Evolutionary conservation across 2,113 vertebrate genomes (phyloP).

Genomic region (Notothenia rossii): DNA sequence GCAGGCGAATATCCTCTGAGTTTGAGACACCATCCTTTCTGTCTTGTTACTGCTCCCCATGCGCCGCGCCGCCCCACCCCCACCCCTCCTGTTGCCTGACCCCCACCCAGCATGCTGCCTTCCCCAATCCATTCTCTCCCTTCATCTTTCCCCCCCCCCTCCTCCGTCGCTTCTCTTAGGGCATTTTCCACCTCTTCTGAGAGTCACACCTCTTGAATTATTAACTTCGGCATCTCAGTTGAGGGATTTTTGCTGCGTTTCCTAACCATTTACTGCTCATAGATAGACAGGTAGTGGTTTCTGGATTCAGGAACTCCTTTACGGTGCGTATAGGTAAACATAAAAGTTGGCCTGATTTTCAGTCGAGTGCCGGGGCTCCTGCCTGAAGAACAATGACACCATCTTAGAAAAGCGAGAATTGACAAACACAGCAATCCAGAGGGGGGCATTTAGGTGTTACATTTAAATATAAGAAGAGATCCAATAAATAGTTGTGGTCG

Average conservation of each 20-base stretch:
- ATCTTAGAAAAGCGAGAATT: not conserved
- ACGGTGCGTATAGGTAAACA: conserved; percentile 31
- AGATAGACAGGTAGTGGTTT: conserved; percentile 14
- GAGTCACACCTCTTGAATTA: conserved; percentile 81
- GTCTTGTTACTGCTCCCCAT: conserved; percentile 13
- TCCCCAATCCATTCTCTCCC: not conserved
- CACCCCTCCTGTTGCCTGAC: conserved; percentile 24
- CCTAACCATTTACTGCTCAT: conserved; percentile 52
- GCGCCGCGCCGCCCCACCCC: not conserved
- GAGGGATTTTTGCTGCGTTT: conserved; percentile 37
- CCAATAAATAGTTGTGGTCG: not conserved
- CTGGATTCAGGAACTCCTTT: not conserved
- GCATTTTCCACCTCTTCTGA: conserved; percentile 66
- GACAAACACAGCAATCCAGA: not conserved
- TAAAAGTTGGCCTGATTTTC: conserved; percentile 9
- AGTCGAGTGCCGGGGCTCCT: not conserved
- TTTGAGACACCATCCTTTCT: conserved; percentile 22
- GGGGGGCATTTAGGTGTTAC: not conserved
- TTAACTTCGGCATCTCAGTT: conserved; percentile 59
- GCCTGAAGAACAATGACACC: not conserved
- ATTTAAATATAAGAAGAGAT: not conserved
- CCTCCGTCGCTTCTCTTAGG: conserved; percentile 51
- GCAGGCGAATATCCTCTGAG: conserved; percentile 3
- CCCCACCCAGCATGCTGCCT: conserved; percentile 20
- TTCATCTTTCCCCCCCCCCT: conserved; percentile 25